Conservation (phyloP, 2,113 vertebrate genomes). For the Motacilla alba region DNA sequence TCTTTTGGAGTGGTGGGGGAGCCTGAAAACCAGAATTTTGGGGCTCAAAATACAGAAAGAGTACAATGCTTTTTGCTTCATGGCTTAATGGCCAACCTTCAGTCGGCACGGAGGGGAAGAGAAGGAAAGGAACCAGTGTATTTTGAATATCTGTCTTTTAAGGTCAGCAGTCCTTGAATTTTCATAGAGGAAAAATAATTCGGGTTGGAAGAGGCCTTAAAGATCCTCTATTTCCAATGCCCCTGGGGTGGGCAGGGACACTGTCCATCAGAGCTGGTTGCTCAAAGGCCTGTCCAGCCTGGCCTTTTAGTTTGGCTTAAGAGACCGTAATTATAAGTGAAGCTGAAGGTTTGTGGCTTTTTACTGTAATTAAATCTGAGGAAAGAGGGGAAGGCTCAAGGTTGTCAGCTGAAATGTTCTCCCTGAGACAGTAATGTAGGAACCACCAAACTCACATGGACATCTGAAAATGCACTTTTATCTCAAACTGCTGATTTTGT, state of each 20-base stretch:
- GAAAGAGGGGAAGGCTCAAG: background rate
- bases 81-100: background rate
- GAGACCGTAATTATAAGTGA: background rate
- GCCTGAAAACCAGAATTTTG: background rate
- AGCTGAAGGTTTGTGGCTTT: background rate
- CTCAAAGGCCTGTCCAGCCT: background rate
- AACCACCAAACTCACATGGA: background rate
- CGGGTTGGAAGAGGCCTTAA: background rate
- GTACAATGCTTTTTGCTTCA: background rate
- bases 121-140: background rate
- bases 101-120: background rate
- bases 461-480: background rate
- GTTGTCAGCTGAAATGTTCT: background rate
- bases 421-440: background rate
- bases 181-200: background rate
- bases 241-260: too few species aligned
- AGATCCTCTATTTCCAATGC: background rate
- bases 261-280: background rate
- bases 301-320: background rate
- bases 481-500: background rate
- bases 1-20: fast-evolving
- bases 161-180: background rate
- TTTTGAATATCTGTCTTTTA: background rate
- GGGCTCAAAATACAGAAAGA: background rate
- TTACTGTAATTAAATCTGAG: background rate